These are phyloP conservation scores for Trypoxylon attenuatum DNA, from an alignment of 2,888 invertebrate species.

Conservation along the genomic window DNA sequence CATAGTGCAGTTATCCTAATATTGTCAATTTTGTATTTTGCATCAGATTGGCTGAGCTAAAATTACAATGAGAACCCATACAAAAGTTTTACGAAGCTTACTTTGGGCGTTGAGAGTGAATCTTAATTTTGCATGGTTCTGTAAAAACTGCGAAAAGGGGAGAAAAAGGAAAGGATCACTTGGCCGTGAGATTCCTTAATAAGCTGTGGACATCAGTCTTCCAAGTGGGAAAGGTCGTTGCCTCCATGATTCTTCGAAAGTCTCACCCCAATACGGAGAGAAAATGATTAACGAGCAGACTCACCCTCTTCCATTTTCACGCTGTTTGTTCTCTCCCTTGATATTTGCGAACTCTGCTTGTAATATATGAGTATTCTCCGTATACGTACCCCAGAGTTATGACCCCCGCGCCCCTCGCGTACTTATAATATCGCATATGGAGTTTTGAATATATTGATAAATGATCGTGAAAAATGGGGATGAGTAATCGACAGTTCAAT, in stretches of 20 bases:
- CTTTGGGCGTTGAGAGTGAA: too few species aligned
- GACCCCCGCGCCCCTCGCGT: too few species aligned
- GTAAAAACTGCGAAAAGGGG: too few species aligned
- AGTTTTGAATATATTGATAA: constrained; percentile 22
- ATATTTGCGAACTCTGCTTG: constrained; percentile 35
- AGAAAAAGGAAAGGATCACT: background rate
- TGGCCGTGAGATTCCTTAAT: constrained; percentile 2
- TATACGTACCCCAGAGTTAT: constrained; percentile 25
- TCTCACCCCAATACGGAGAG: constrained; percentile 37
- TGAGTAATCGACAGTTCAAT: background rate
- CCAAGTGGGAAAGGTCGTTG: constrained; percentile 13
- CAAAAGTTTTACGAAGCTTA: too few species aligned
- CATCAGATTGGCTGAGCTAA: too few species aligned
- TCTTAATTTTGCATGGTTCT: too few species aligned
- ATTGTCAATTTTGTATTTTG: too few species aligned
- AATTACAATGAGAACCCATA: too few species aligned
- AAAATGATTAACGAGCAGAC: constrained; percentile 46
- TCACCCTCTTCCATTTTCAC: constrained; percentile 45
- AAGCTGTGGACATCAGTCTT: background rate
- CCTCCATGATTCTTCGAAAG: constrained; percentile 30
- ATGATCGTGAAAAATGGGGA: constrained; percentile 5
- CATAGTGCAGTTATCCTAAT: too few species aligned
- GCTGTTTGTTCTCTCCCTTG: constrained; percentile 44
- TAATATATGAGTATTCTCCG: constrained; percentile 29
- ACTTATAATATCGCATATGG: constrained; percentile 26